A percentile compares a stretch with the other conserved stretches of the same genome.
Conservation (phyloP, 2,113 vertebrate species). For the Bagarius yarrelli region DNA sequence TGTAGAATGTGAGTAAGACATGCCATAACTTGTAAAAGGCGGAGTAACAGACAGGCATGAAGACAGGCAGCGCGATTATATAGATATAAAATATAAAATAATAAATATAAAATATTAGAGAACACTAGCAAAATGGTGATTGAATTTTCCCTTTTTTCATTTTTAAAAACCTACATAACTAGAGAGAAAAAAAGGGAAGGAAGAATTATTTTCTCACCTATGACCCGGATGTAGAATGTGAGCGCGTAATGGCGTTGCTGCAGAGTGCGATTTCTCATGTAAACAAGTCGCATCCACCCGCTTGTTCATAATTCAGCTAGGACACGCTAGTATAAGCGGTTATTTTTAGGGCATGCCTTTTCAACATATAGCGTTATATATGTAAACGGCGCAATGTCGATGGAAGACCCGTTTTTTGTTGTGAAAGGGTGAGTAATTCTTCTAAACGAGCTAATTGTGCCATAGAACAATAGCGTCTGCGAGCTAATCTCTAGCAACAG, state of each 20-base stretch:
- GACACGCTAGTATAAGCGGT: background rate
- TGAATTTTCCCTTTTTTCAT: background rate
- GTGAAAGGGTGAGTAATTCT: slow-evolving; percentile 86
- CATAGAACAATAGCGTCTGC: slow-evolving; percentile 20
- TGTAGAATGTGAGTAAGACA: background rate
- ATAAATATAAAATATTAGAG: too few relatives aligned
- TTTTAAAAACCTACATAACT: background rate
- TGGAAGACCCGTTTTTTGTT: slow-evolving; percentile 98
- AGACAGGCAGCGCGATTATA: too few relatives aligned
- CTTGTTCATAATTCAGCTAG: background rate
- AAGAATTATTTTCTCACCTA: slow-evolving; percentile 4
- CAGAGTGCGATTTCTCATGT: slow-evolving; percentile 38
- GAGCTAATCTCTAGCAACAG: background rate
- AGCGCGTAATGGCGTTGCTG: slow-evolving; percentile 37
- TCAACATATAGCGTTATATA: slow-evolving; percentile 2
- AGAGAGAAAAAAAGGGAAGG: background rate
- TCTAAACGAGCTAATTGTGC: background rate
- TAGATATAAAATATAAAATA: too few relatives aligned
- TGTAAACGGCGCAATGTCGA: slow-evolving; percentile 78
- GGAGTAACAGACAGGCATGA: background rate
- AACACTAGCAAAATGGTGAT: too few relatives aligned
- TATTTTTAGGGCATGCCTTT: slow-evolving; percentile 46
- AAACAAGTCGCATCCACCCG: slow-evolving; percentile 39
- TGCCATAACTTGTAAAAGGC: background rate
- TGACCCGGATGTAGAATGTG: slow-evolving; percentile 48